Percentiles rank a stretch among this genome's conserved stretches.
Conservation (phyloP, 2,888 invertebrate species). For the Drosophila mulleri region DNA sequence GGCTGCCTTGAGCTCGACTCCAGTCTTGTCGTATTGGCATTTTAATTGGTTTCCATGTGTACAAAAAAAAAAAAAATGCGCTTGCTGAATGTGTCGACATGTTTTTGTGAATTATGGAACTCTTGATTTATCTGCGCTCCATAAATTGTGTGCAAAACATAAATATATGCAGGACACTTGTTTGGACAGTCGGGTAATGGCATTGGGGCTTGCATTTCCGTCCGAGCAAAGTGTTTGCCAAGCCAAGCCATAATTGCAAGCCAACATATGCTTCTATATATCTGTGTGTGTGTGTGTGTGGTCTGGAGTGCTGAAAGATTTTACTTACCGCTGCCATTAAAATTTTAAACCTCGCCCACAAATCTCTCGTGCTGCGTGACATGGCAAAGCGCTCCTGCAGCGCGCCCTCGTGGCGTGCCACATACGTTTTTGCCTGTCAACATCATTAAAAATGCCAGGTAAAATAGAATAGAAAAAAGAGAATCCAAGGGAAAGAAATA, state of each 20-base stretch:
- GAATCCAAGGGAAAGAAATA: neutral
- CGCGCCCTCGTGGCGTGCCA: slow-evolving; percentile 95
- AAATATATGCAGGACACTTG: slow-evolving; percentile 50
- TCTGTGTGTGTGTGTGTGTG: slow-evolving; percentile 2
- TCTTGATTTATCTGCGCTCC: slow-evolving; percentile 62
- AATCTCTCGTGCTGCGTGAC: slow-evolving; percentile 93
- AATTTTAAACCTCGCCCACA: slow-evolving; percentile 93
- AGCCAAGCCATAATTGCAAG: slow-evolving; percentile 23
- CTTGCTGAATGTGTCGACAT: slow-evolving; percentile 31
- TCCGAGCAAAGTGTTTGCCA: slow-evolving; percentile 9
- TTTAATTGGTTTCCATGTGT: slow-evolving; percentile 71
- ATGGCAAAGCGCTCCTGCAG: slow-evolving; percentile 95
- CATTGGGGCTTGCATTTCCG: slow-evolving; percentile 17
- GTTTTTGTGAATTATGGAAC: slow-evolving; percentile 59
- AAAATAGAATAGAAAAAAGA: slow-evolving; percentile 2
- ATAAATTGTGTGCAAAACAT: slow-evolving; percentile 67
- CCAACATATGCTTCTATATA: slow-evolving; percentile 6
- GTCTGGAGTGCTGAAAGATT: slow-evolving; percentile 50
- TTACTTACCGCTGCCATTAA: slow-evolving; percentile 90
- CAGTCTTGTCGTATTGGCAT: slow-evolving; percentile 27
- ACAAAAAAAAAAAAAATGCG: neutral
- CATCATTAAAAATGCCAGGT: slow-evolving; percentile 63
- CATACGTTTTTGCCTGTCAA: slow-evolving; percentile 92
- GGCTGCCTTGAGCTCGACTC: neutral
- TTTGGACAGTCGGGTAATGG: neutral